Evolutionary conservation across 2,888 invertebrate genomes (phyloP), one percentile per base, ranked within the genome.

Genomic region (Eupithecia pulchellata): DNA sequence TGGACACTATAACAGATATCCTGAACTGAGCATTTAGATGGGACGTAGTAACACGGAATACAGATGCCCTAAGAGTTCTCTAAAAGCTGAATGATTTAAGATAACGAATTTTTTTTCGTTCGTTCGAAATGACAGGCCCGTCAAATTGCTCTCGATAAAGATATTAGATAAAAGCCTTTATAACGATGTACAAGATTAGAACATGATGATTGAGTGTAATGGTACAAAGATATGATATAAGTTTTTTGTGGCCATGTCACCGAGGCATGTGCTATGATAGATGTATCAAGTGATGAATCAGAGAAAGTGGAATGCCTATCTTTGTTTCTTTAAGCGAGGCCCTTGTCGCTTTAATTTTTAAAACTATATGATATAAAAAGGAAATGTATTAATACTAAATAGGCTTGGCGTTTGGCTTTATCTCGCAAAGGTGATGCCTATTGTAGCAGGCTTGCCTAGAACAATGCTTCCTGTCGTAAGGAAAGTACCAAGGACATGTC

Each of bases 251-350:
- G 20, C 17, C n/a, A 25, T 25, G 34, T 34, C 61, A 20, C 32
- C 34, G 61, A 20, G 34, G 17, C 34, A 34, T 32, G 58, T 11
- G 14, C 30, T 20, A 20, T 61, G 34, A 80, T 82, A 81, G 80
- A 29, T 78, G 66, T 75, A 78, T 75, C n/a, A 60, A 60, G 11
- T 80, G 81, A 85, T 82, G 81, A 82, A 81, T 75, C 20, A 80
- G 76, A 72, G 81, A 83, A 84, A 83, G 82, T 81, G 75, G 79
- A 30, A 57, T 29, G 2, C 39, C n/a, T n/a, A 42, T 42, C 42
- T 47, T 47, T 47, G n/a, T 47, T 47, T n/a, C 17, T 47, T 20
- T 9, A 47, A 47, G 42, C 9, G 20, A 9, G 20, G 20, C 42
- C 20, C n/a, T 20, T 9, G 20, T 42, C n/a, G n/a, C 11, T 52